A percentile compares a stretch with the other conserved stretches of the same genome.
phyloP scores from a whole-genome alignment of 2,797 vertebrate genomes.

The Enoplosus armatus region DNA sequence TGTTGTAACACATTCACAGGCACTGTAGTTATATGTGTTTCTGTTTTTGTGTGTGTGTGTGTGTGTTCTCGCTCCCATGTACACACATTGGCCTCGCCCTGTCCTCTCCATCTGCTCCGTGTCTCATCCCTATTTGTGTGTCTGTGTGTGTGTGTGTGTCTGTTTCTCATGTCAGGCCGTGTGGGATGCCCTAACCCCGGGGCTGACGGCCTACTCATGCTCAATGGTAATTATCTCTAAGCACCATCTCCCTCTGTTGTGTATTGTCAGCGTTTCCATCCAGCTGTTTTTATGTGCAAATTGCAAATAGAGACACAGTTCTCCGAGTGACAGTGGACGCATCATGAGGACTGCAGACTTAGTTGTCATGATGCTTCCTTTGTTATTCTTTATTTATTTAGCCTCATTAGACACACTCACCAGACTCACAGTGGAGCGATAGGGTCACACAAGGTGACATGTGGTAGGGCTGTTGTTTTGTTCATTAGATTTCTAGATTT shows the following conservation, averaged over 20 bases:
- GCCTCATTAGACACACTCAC: constrained; percentile 32
- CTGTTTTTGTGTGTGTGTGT: constrained; percentile 29
- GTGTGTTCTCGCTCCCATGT: constrained; percentile 25
- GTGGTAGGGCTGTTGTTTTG: neutral
- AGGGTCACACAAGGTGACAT: constrained; percentile 5
- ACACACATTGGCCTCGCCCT: constrained; percentile 47
- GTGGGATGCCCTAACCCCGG: constrained; percentile 96
- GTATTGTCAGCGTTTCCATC: neutral
- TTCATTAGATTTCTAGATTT: neutral
- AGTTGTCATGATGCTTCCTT: constrained; percentile 30
- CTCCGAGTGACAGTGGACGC: neutral
- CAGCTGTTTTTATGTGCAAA: neutral
- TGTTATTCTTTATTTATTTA: constrained; percentile 38
- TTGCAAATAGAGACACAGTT: neutral
- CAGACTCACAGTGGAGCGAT: neutral
- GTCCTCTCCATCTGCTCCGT: constrained; percentile 72
- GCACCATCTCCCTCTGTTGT: constrained; percentile 49
- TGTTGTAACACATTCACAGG: constrained; percentile 29
- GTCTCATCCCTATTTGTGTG: constrained; percentile 62
- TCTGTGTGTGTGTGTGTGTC: constrained; percentile 51
- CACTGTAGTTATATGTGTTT: constrained; percentile 25
- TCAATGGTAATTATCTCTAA: constrained; percentile 94
- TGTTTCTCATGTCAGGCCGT: constrained; percentile 88
- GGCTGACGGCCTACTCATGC: constrained; percentile 97
- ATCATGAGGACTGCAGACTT: neutral